Percentiles rank a stretch among this genome's conserved stretches.
phyloP scores from a whole-genome alignment of 2,888 invertebrate species.

The Cremastinae sp. region DNA sequence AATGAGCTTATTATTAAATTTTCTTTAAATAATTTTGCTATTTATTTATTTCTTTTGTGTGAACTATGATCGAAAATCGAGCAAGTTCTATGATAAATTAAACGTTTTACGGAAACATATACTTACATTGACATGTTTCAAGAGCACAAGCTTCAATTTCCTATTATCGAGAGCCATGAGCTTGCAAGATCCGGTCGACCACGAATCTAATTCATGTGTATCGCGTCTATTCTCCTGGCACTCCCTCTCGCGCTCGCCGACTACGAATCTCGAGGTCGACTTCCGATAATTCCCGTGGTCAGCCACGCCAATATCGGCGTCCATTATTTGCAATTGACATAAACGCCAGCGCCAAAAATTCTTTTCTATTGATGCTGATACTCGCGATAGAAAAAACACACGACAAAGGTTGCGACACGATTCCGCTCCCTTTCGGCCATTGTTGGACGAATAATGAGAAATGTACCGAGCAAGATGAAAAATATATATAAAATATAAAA shows the following conservation, averaged over 20 bases:
- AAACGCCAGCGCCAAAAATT: conserved; percentile 53
- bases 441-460: too few relatives aligned
- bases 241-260: conserved; percentile 10
- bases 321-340: conserved; percentile 59
- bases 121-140: conserved; percentile 19
- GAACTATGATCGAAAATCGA: neutral
- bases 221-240: conserved; percentile 19
- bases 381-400: conserved; percentile 6
- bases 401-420: too few relatives aligned
- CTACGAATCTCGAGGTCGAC: conserved; percentile 44
- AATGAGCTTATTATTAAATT: neutral
- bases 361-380: conserved; percentile 54
- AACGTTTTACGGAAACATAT: neutral
- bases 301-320: conserved; percentile 58
- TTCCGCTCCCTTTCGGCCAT: too few relatives aligned
- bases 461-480: too few relatives aligned
- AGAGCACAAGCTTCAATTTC: conserved; percentile 41
- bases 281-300: conserved; percentile 61
- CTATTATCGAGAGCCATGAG: conserved; percentile 51
- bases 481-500: too few relatives aligned
- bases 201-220: conserved; percentile 54
- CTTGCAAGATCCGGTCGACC: conserved; percentile 52
- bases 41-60: neutral
- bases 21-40: neutral
- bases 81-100: neutral